phyloP scores from a whole-genome alignment of 2,888 invertebrate species.

The Parelbella ahira region DNA sequence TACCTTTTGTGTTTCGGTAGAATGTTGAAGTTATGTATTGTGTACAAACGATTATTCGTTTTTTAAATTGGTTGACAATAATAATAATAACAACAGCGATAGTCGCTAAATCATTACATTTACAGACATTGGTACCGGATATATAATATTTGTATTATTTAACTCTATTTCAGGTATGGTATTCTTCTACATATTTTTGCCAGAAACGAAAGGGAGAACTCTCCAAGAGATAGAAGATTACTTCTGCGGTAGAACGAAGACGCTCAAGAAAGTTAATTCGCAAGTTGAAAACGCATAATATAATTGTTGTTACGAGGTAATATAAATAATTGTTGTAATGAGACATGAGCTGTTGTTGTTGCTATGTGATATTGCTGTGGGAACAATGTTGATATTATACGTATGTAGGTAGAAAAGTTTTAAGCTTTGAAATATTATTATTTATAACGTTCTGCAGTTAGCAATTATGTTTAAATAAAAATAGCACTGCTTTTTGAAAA shows the following conservation, averaged over 20 bases:
- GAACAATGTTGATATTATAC: slow-evolving; percentile 26
- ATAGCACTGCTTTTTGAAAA: background rate
- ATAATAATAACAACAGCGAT: too few species aligned
- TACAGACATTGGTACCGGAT: too few species aligned
- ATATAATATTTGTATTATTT: too few species aligned
- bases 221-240: slow-evolving; percentile 86
- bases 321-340: slow-evolving; percentile 12
- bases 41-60: too few species aligned
- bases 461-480: too few species aligned
- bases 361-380: slow-evolving; percentile 23
- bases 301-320: slow-evolving; percentile 7
- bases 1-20: too few species aligned
- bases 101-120: too few species aligned
- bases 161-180: slow-evolving; percentile 73
- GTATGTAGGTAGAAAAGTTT: background rate
- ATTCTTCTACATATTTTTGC: slow-evolving; percentile 83
- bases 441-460: background rate
- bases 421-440: slow-evolving; percentile 1
- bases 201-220: slow-evolving; percentile 84
- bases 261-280: slow-evolving; percentile 61
- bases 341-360: slow-evolving; percentile 6
- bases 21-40: too few species aligned
- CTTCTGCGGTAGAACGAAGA: slow-evolving; percentile 82
- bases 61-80: too few species aligned
- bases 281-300: slow-evolving; percentile 35